Base-by-base conservation (phyloP, 1,140 invertebrate genomes). In the Lethrus apterus region DNA sequence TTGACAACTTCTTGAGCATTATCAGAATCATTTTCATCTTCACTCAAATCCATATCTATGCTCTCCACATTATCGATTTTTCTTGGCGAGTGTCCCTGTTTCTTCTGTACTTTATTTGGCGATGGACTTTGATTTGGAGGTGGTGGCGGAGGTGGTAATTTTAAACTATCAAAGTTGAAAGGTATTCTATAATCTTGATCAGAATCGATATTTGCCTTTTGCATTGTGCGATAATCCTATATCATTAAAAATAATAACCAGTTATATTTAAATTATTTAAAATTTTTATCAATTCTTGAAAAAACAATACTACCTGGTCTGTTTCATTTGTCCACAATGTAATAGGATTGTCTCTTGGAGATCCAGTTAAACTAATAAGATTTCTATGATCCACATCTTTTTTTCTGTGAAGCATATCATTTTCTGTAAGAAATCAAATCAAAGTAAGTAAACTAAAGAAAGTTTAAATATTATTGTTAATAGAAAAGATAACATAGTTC, bases 341-440 rank as follows among this genome's bases (percentile, higher is more conserved):
- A 21, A 24, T 30, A 11, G 49, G 46, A 48, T 50, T 53, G 55
- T 74, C 71, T 3, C 71, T 70, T 3, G 80, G 79, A 54, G 81
- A 84, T 20, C 84, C 83, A 8, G 84, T 89, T 3, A 89, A 63
- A 52, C 83, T 83, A 55, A 89, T 89, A n/a, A 89, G 62, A 69
- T 89, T 89, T 50, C 85, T 73, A 59, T 89, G 85, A 67, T 88
- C 85, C 13, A 89, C 81, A 64, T 88, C 84, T 56, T 65, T 62
- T 18, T 48, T 46, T 29, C 55, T 48, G n/a, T 56, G 46, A 44
- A 49, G 50, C 4, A 38, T 15, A 7, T 33, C 5, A 33, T 33
- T 33, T 33, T 7, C 4, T 5, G 13, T 33, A 33, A 13, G n/a
- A n/a, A n/a, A n/a, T n/a, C n/a, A n/a, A n/a, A n/a, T n/a, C n/a